These are phyloP conservation scores for Sesamia nonagrioides DNA, from an alignment of 1,140 invertebrate genomes.

Conservation along the genomic window DNA sequence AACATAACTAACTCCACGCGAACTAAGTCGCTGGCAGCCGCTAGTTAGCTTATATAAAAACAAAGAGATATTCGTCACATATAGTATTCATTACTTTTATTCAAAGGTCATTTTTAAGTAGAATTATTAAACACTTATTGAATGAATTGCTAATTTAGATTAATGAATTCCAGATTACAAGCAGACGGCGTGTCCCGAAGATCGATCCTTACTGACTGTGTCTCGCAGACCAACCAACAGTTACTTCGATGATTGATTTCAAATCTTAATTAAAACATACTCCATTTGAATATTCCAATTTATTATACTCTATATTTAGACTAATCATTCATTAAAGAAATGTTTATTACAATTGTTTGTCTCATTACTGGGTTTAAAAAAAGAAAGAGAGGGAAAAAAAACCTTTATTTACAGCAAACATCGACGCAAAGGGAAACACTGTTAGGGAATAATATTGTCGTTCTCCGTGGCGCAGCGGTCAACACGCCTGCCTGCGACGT, in stretches of 20 bases:
- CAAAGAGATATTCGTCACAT: no score
- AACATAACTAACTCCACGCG: no score
- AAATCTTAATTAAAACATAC: not conserved
- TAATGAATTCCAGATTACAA: conserved; percentile 75
- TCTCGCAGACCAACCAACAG: conserved; percentile 76
- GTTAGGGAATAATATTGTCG: no score
- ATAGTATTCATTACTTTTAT: not conserved
- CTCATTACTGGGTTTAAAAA: not conserved
- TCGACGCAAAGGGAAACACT: no score
- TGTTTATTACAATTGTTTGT: conserved; percentile 14
- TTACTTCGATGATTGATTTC: conserved; percentile 75
- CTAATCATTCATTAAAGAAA: conserved; percentile 12
- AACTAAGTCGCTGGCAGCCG: no score
- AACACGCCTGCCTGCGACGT: no score
- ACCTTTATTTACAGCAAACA: no score
- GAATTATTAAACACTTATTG: no score
- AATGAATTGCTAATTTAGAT: not conserved
- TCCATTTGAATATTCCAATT: conserved; percentile 11
- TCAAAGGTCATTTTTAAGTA: no score
- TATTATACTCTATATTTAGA: conserved; percentile 3
- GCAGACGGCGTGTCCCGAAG: conserved; percentile 78
- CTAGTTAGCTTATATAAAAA: no score
- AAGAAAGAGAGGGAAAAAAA: no score
- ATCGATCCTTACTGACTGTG: conserved; percentile 74
- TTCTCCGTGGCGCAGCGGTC: no score